Percentiles rank a stretch among this genome's conserved stretches.
These are phyloP conservation scores for Barypeithes pellucidus DNA, from an alignment of 2,888 invertebrate species.

Conservation along the genomic window DNA sequence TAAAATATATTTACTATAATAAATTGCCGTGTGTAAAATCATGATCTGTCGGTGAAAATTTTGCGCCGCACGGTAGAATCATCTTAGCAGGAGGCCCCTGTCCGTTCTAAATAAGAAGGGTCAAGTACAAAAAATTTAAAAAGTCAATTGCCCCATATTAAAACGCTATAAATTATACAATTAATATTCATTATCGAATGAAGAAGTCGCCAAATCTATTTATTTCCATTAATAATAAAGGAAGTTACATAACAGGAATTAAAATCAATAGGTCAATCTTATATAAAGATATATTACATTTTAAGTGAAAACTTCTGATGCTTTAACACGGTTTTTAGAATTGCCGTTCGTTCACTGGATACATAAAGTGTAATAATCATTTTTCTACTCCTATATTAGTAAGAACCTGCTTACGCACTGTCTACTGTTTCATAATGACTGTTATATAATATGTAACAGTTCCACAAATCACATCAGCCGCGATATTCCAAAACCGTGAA, in stretches of 20 bases:
- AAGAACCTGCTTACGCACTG: too few relatives aligned
- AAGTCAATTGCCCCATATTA: constrained; percentile 23
- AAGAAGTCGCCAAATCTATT: constrained; percentile 16
- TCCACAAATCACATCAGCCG: too few relatives aligned
- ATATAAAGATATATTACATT: constrained; percentile 5
- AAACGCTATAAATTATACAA: constrained; percentile 30
- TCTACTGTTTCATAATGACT: too few relatives aligned
- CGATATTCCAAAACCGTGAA: too few relatives aligned
- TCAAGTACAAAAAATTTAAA: constrained; percentile 22
- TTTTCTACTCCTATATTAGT: too few relatives aligned
- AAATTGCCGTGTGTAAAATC: too few relatives aligned
- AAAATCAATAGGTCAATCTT: constrained; percentile 1
- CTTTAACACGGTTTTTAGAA: background rate
- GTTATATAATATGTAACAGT: too few relatives aligned
- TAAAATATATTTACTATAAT: too few relatives aligned
- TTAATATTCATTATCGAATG: constrained; percentile 31
- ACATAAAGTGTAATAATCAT: too few relatives aligned
- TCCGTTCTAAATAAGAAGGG: background rate
- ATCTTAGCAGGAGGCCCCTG: too few relatives aligned
- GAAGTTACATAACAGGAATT: constrained; percentile 7
- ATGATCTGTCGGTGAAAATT: too few relatives aligned
- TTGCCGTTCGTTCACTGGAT: background rate
- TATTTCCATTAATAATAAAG: constrained; percentile 5
- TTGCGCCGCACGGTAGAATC: too few relatives aligned
- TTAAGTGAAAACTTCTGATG: constrained; percentile 6